These are phyloP conservation scores for Eupithecia vulgata DNA, from an alignment of 2,888 invertebrate species.

Conservation along the genomic window DNA sequence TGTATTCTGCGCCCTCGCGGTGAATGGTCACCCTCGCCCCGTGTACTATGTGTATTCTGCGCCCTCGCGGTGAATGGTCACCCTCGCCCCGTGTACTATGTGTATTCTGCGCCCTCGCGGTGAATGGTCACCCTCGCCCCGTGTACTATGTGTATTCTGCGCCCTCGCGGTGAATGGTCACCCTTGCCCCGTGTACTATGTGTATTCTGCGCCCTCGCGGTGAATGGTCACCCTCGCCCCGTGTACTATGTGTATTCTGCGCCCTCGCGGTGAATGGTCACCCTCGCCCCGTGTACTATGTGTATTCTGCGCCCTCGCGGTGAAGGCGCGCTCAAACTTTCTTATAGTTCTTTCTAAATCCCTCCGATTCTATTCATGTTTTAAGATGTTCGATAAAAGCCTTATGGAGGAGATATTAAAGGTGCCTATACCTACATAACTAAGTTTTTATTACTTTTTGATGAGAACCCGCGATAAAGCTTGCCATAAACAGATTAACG, in stretches of 20 bases:
- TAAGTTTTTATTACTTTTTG: neutral
- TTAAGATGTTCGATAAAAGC: conserved; percentile 5
- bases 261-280: neutral
- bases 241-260: too few species aligned
- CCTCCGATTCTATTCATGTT: conserved; percentile 2
- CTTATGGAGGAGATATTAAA: neutral
- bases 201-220: too few species aligned
- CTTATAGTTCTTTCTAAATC: neutral
- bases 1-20: too few species aligned
- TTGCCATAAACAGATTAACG: neutral
- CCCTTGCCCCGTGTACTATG: too few species aligned
- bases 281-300: too few species aligned
- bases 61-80: too few species aligned
- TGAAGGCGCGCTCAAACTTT: conserved; percentile 6
- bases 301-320: too few species aligned
- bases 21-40: too few species aligned
- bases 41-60: too few species aligned
- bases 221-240: neutral
- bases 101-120: too few species aligned
- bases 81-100: too few species aligned
- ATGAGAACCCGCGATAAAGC: neutral
- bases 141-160: too few species aligned
- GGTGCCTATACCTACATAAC: neutral
- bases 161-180: neutral
- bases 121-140: neutral